These are phyloP conservation scores for Eulemur rufifrons DNA, from an alignment of 2,113 vertebrate species.

Conservation along the genomic window DNA sequence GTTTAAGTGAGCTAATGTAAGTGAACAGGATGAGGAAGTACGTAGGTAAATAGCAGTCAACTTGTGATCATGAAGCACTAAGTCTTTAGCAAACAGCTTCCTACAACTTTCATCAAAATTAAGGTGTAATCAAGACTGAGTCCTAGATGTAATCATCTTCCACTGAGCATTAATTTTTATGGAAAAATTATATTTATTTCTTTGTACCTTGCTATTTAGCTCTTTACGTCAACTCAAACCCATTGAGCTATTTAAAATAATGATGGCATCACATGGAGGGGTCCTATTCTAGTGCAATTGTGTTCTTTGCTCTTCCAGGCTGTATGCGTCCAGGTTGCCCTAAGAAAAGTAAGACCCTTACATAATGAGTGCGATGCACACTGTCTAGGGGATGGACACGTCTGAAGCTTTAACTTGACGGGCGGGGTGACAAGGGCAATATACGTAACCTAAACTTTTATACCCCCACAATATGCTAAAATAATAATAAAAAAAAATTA, in stretches of 20 bases:
- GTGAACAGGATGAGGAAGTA: not conserved
- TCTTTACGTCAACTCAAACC: constrained; percentile 14
- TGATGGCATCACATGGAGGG: not conserved
- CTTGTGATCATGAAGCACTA: constrained; percentile 18
- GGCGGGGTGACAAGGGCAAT: too few species aligned
- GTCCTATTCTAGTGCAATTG: not conserved
- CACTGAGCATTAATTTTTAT: constrained; percentile 71
- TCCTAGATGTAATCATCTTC: not conserved
- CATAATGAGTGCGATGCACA: too few species aligned
- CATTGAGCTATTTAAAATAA: not conserved
- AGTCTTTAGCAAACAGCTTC: constrained; percentile 37
- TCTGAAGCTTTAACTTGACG: too few species aligned
- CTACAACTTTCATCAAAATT: constrained; percentile 44
- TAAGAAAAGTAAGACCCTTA: not conserved
- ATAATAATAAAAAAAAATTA: not conserved
- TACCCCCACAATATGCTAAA: too few species aligned
- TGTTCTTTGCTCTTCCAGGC: not conserved
- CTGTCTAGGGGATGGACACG: too few species aligned
- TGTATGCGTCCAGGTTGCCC: not conserved
- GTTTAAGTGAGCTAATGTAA: not conserved
- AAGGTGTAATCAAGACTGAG: not conserved
- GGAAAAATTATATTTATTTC: constrained; percentile 57
- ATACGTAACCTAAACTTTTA: too few species aligned
- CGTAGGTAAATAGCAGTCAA: not conserved
- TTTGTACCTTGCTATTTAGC: constrained; percentile 45